Base-by-base conservation (phyloP, 2,797 vertebrate genomes). In the Pitangus sulphuratus region DNA sequence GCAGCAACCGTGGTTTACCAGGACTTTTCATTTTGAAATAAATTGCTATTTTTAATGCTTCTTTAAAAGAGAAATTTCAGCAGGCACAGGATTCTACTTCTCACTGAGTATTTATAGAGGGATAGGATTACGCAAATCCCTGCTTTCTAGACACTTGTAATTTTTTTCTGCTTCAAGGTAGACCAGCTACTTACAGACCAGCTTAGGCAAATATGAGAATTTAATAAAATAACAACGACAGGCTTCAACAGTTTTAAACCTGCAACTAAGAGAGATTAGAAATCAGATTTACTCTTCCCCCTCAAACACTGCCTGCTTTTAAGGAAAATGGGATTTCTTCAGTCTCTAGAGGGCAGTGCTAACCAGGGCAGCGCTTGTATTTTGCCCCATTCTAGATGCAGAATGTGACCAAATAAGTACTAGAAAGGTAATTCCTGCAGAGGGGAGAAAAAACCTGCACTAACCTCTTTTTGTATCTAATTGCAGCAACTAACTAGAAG, bases 311-410 rank as follows among this genome's bases (percentile, higher is more conserved):
- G 21, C 3, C 21, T 62, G 25, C 16, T 82, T 94, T 74, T 48
- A 56, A 80, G 72, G 48, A 45, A 68, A 65, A 39, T 28, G 21
- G 39, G 44, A 54, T 77, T 92, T 62, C 60, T 72, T 71, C 45
- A 66, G 97, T 85, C 98, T 98, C 97, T 95, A 98, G 98, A 97
- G 98, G 98, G 98, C 98, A 97, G 96, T 93, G 53, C 96, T 94
- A 87, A 64, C 91, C 86, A 83, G 65, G 19, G 42, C 90, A 97
- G 81, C 5, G 16, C 40, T 22, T 47, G 11, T 12, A 24, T 79
- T 85, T 82, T 53, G n/a, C 69, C 47, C 39, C 47, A 28, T 56
- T 93, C 57, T 28, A 48, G 45, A 33, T 8, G 11, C 20, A 47
- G 15, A 86, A 47, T 18, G 15, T 35, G 54, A 81, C 76, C 65